Evolutionary conservation across 2,797 vertebrate species (phyloP).

Genomic region (Oreonectes daqikongensis): DNA sequence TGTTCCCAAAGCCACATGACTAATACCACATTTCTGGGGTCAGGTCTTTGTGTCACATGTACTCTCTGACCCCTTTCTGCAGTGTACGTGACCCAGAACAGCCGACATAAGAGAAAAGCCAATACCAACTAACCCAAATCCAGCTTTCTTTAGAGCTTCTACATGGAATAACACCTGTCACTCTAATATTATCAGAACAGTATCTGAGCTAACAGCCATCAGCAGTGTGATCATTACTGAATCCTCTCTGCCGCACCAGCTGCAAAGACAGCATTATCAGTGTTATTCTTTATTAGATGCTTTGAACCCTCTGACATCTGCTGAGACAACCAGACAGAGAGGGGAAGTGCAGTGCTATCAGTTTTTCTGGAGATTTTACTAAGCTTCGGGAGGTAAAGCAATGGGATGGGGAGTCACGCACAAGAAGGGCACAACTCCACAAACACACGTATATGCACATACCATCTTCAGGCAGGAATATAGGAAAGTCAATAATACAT

Average conservation of each 20-base stretch:
- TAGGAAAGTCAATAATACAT: background rate
- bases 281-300: conserved; percentile 59
- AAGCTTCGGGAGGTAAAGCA: conserved; percentile 11
- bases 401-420: background rate
- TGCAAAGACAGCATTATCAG: conserved; percentile 58
- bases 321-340: conserved; percentile 7
- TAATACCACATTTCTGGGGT: conserved; percentile 17
- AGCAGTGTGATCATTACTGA: conserved; percentile 63
- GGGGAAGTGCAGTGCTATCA: conserved; percentile 24
- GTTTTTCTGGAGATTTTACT: conserved; percentile 19
- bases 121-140: conserved; percentile 34
- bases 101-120: conserved; percentile 11
- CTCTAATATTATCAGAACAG: conserved; percentile 39
- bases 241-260: conserved; percentile 56
- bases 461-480: background rate
- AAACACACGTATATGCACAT: conserved; percentile 13
- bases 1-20: conserved; percentile 13
- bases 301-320: conserved; percentile 61
- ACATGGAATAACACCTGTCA: conserved; percentile 45
- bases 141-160: conserved; percentile 40
- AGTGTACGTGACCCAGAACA: conserved; percentile 16
- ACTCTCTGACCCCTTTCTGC: conserved; percentile 16
- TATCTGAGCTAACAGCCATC: conserved; percentile 63
- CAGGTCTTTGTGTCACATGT: conserved; percentile 26
- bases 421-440: background rate